A percentile compares a stretch with the other conserved stretches of the same genome.
Conservation (phyloP, 2,888 invertebrate genomes). For the Protonemura montana region DNA sequence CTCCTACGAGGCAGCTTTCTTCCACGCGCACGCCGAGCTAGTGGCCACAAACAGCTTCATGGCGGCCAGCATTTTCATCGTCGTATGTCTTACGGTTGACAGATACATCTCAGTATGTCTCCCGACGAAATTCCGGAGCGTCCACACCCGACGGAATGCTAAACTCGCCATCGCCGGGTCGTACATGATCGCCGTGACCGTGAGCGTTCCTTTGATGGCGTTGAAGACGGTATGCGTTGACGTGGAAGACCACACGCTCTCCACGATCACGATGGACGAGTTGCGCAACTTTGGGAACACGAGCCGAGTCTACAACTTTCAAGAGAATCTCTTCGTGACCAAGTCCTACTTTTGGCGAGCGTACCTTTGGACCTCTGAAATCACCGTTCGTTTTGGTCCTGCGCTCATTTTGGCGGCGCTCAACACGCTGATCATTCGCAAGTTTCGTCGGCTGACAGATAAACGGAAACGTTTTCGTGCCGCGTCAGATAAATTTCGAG, state of each 20-base stretch:
- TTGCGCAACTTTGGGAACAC: slow-evolving; percentile 42
- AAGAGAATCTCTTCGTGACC: slow-evolving; percentile 54
- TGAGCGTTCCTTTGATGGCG: slow-evolving; percentile 59
- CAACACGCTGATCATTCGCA: slow-evolving; percentile 59
- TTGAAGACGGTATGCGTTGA: slow-evolving; percentile 55
- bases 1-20: slow-evolving; percentile 54
- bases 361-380: slow-evolving; percentile 58
- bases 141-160: slow-evolving; percentile 57
- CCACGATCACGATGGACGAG: slow-evolving; percentile 46
- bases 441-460: slow-evolving; percentile 59
- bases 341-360: slow-evolving; percentile 54
- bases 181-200: slow-evolving; percentile 57
- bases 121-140: slow-evolving; percentile 57
- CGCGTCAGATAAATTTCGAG: slow-evolving; percentile 49
- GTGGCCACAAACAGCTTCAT: slow-evolving; percentile 61
- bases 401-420: slow-evolving; percentile 60
- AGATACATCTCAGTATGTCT: slow-evolving; percentile 61
- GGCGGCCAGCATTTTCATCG: slow-evolving; percentile 62
- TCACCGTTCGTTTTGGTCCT: slow-evolving; percentile 60
- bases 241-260: slow-evolving; percentile 48
- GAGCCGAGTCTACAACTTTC: slow-evolving; percentile 47
- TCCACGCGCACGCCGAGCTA: slow-evolving; percentile 61
- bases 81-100: slow-evolving; percentile 62
- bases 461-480: slow-evolving; percentile 56
- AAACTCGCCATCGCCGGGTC: slow-evolving; percentile 56